Base-by-base conservation (phyloP, 2,797 vertebrate genomes). In the Lates japonicus region DNA sequence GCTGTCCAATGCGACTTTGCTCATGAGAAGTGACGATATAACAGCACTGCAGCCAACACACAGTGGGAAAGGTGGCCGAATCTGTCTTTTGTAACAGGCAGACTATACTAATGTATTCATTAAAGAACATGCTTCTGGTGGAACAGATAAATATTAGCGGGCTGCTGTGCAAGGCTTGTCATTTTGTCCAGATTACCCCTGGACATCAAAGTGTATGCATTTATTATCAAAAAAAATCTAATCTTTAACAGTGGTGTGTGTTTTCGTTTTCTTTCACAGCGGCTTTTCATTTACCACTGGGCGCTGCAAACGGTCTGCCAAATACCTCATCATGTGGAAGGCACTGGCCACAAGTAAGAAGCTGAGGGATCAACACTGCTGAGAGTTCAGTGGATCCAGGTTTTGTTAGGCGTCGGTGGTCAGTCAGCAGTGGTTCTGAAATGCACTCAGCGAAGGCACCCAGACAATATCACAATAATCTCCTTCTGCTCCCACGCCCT, bases 1-100 rank as follows among this genome's bases (percentile, higher is more conserved):
- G 74, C 74, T 85, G 87, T 90, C 90, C 89, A 65, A 70, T 10
- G 63, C 8, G 25, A 31, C 37, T 69, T 60, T 80, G 85, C 82
- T 76, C 80, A 74, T 35, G 69, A 85, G 82, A 67, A 55, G 42
- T 29, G 63, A 76, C 25, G 11, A 68, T 70, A 78, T 89, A 84
- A 87, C 82, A 75, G 72, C 71, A 70, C 42, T 55, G 81, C 60
- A 66, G 78, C 90, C 70, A 68, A 33, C 19, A 20, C 81, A 52
- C 73, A 83, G 74, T 51, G 68, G 73, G 54, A 73, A 71, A 64
- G 70, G 74, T 65, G 76, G 70, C 58, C 66, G 22, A 70, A 68
- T 39, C 35, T 76, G 64, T 71, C 69, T 80, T 82, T 79, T 81
- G 62, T 61, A 73, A 77, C 60, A 83, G 12, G n/a, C 64, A 39